Conservation (phyloP, 2,113 vertebrate genomes). For the Dryoscopus gambensis region DNA sequence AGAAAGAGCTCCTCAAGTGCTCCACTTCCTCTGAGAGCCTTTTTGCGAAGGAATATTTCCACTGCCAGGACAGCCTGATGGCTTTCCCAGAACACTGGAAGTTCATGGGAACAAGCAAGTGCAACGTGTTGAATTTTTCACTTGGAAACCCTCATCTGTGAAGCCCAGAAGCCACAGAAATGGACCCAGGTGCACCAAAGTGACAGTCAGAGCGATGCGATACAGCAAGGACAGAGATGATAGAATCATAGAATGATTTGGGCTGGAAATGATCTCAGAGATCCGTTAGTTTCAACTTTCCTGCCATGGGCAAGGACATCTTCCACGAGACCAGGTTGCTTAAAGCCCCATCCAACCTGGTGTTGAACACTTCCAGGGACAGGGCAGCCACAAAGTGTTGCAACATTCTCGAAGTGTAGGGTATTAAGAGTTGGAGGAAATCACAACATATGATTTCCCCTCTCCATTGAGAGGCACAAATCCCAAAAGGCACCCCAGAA, state of each 20-base stretch:
- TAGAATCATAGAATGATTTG: neutral
- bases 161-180: neutral
- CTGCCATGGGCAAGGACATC: neutral
- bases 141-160: neutral
- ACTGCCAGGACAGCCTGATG: neutral
- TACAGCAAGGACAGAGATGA: neutral
- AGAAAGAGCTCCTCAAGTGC: neutral
- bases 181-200: neutral
- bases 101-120: neutral
- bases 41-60: neutral
- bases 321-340: neutral
- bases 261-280: neutral
- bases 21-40: neutral
- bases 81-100: neutral
- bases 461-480: neutral
- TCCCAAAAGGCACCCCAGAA: neutral
- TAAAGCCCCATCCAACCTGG: neutral
- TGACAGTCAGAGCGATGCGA: neutral
- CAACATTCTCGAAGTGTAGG: neutral
- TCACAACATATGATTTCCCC: neutral
- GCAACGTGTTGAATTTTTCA: neutral
- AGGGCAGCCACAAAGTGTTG: neutral
- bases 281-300: neutral
- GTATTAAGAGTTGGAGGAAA: neutral
- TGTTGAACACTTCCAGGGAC: neutral